These are phyloP conservation scores for Volucella bombylans DNA, from an alignment of 2,888 invertebrate genomes.

Conservation along the genomic window DNA sequence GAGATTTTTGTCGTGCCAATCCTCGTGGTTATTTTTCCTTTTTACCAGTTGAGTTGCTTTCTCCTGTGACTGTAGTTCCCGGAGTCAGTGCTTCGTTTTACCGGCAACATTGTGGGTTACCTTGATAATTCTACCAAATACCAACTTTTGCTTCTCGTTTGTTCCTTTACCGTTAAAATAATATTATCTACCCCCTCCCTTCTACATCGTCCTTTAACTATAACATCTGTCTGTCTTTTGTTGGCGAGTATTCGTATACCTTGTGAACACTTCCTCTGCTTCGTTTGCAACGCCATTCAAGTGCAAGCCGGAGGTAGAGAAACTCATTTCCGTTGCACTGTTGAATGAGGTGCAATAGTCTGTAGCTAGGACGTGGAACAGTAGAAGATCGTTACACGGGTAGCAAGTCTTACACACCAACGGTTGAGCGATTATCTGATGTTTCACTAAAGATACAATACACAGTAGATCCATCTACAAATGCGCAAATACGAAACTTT, in stretches of 20 bases:
- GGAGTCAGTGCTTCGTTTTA: not conserved
- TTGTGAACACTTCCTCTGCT: constrained; percentile 6
- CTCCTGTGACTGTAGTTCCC: not conserved
- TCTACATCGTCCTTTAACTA: not conserved
- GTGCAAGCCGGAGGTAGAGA: constrained; percentile 38
- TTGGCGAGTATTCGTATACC: not conserved
- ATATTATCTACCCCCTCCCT: constrained; percentile 46
- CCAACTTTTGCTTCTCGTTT: constrained; percentile 29
- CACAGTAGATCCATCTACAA: constrained; percentile 29
- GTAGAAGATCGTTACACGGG: constrained; percentile 24
- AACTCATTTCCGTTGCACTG: constrained; percentile 68
- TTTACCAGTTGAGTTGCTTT: not conserved
- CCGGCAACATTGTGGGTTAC: constrained; percentile 54
- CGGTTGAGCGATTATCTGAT: constrained; percentile 36
- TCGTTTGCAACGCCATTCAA: constrained; percentile 22
- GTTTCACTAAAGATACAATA: constrained; percentile 34
- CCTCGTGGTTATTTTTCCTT: constrained; percentile 1
- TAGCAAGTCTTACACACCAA: constrained; percentile 16
- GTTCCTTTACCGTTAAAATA: constrained; percentile 45
- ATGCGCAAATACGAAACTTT: not conserved
- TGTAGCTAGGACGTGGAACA: constrained; percentile 20
- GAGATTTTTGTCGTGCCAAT: constrained; percentile 14
- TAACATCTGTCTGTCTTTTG: too few species aligned
- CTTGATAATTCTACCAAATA: constrained; percentile 50
- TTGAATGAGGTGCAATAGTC: constrained; percentile 57